Evolutionary conservation across 2,888 invertebrate genomes (phyloP).

Genomic region (Gastrophysa polygoni): DNA sequence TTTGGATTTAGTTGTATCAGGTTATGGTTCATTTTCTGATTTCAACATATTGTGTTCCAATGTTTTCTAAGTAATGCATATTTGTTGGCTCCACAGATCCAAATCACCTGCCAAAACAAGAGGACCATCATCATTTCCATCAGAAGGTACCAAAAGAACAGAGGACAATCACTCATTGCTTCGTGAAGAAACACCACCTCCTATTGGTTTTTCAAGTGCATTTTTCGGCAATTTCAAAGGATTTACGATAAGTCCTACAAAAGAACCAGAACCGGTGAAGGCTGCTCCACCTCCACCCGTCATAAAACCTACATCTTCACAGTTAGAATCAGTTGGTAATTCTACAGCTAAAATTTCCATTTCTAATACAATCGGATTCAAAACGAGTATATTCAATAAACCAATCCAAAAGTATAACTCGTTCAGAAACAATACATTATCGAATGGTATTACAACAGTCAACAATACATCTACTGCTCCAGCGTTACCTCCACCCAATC

Average conservation of each 20-base stretch:
- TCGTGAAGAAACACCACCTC: slow-evolving; percentile 49
- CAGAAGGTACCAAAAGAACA: slow-evolving; percentile 61
- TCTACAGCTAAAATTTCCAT: slow-evolving; percentile 30
- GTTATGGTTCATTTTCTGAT: slow-evolving; percentile 1
- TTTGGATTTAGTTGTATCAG: slow-evolving; percentile 15
- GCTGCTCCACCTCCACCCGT: slow-evolving; percentile 72
- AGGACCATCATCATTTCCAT: slow-evolving; percentile 54
- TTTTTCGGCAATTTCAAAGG: slow-evolving; percentile 89
- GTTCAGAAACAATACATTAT: slow-evolving; percentile 54
- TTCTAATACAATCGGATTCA: slow-evolving; percentile 34
- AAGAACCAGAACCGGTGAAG: slow-evolving; percentile 53
- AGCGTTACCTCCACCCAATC: slow-evolving; percentile 69
- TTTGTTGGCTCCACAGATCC: slow-evolving; percentile 48
- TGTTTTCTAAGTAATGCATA: slow-evolving; percentile 21
- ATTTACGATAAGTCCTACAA: slow-evolving; percentile 73
- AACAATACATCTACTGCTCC: slow-evolving; percentile 58
- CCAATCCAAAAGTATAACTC: slow-evolving; percentile 46
- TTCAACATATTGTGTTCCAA: not conserved
- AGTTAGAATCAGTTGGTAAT: not conserved
- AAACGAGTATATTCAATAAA: slow-evolving; percentile 41
- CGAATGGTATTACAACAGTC: slow-evolving; percentile 54
- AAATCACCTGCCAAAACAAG: slow-evolving; percentile 54
- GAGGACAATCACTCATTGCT: slow-evolving; percentile 75
- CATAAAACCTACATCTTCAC: slow-evolving; percentile 42
- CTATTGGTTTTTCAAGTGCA: slow-evolving; percentile 57